These are phyloP conservation scores for Oryzias melastigma DNA, from an alignment of 2,113 vertebrate genomes.

Conservation along the genomic window DNA sequence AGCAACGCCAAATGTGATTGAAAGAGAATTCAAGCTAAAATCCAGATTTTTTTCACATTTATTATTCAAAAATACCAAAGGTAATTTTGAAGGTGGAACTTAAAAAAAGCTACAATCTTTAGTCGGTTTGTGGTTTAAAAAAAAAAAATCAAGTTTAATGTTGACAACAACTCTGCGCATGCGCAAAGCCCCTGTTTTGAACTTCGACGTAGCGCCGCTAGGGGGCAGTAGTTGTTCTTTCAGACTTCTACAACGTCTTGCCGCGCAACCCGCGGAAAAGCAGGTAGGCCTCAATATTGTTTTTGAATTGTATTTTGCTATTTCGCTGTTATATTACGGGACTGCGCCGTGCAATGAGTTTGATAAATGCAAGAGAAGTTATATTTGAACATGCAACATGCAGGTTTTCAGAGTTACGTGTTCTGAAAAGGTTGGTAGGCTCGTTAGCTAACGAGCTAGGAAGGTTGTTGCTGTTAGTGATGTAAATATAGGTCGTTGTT, in stretches of 20 bases:
- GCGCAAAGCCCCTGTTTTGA: not conserved
- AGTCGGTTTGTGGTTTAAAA: not conserved
- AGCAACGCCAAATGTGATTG: too few species aligned
- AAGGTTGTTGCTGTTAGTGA: conserved; percentile 25
- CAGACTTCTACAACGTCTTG: conserved; percentile 31
- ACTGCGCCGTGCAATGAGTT: not conserved
- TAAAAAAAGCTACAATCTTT: too few species aligned
- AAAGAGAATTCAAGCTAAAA: too few species aligned
- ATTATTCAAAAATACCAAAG: too few species aligned
- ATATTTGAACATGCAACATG: not conserved
- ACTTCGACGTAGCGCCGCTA: conserved; percentile 19
- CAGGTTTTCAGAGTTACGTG: not conserved
- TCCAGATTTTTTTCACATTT: too few species aligned
- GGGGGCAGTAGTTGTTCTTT: conserved; percentile 36
- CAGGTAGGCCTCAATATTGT: conserved; percentile 62
- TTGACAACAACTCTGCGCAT: not conserved
- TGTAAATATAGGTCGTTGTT: not conserved
- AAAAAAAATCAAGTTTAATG: too few species aligned
- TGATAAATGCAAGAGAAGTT: accelerated
- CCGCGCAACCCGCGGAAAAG: conserved; percentile 55
- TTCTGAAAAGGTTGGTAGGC: conserved; percentile 5
- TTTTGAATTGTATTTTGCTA: conserved; percentile 19
- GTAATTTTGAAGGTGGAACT: too few species aligned
- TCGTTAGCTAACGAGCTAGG: conserved; percentile 14
- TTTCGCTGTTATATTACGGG: accelerated